A percentile compares a stretch with the other conserved stretches of the same genome.
Conservation (phyloP, 2,113 vertebrate species). For the Romanogobio albipinnatus region DNA sequence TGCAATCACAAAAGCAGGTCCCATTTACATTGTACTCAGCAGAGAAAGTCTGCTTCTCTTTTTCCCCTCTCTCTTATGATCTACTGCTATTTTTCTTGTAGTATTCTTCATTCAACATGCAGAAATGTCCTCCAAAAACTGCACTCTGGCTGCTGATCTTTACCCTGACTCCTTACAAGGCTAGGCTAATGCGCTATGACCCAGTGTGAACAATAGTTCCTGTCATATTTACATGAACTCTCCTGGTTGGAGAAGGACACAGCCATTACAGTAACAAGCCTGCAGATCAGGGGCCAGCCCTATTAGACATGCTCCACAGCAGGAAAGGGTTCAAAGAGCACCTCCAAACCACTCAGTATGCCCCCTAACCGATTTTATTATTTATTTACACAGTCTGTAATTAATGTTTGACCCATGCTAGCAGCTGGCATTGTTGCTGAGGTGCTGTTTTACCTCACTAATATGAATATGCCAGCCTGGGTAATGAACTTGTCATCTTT, state of each 20-base stretch:
- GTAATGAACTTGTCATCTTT: neutral
- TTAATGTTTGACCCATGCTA: conserved; percentile 61
- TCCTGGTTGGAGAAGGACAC: conserved; percentile 29
- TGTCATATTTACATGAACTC: conserved; percentile 36
- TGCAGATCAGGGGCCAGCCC: conserved; percentile 18
- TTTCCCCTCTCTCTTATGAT: neutral
- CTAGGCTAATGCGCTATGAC: conserved; percentile 10
- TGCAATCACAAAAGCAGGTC: conserved; percentile 1
- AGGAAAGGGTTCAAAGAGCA: conserved; percentile 52
- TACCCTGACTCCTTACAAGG: neutral
- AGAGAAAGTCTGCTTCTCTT: neutral
- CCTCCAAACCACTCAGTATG: conserved; percentile 61
- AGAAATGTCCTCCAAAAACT: neutral
- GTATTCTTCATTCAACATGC: neutral
- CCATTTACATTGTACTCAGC: neutral
- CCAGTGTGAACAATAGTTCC: conserved; percentile 19
- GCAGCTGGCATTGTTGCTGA: conserved; percentile 49
- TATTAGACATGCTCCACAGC: conserved; percentile 35
- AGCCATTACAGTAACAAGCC: conserved; percentile 43
- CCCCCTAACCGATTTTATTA: conserved; percentile 57
- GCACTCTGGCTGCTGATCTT: neutral
- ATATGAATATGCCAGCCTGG: conserved; percentile 4
- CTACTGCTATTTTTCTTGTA: neutral
- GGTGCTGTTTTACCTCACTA: conserved; percentile 26
- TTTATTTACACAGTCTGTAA: conserved; percentile 61